A percentile compares a stretch with the other conserved stretches of the same genome.
Conservation (phyloP, 2,113 vertebrate genomes). For the Pogona vitticeps region DNA sequence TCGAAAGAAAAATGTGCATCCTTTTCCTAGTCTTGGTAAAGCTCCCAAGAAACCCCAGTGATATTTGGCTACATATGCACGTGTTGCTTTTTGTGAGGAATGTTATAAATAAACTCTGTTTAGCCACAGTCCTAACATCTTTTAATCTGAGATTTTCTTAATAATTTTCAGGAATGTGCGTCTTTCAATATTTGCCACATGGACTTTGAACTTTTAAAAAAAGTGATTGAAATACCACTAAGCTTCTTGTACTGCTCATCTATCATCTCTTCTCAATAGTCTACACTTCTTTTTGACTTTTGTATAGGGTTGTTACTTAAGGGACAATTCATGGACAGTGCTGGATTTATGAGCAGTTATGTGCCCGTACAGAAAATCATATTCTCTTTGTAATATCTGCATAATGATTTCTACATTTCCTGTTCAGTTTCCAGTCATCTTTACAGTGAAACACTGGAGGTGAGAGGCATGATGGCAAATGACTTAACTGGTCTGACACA, state of each 20-base stretch:
- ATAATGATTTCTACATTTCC: neutral
- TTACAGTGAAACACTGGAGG: neutral
- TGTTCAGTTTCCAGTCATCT: neutral
- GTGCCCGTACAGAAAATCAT: neutral
- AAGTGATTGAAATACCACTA: constrained; percentile 35
- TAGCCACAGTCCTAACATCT: neutral
- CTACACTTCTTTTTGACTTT: neutral
- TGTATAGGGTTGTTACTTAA: neutral
- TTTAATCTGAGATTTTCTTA: neutral
- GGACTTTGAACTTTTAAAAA: no score
- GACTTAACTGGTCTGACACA: neutral
- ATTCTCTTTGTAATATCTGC: no score
- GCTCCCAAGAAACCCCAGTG: no score
- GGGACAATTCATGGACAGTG: neutral
- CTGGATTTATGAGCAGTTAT: neutral
- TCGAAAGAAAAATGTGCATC: constrained; percentile 22
- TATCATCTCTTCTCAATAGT: neutral
- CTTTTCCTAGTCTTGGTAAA: neutral
- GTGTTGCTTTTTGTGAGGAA: neutral
- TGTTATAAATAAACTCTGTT: neutral
- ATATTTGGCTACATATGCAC: neutral
- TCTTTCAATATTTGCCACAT: neutral
- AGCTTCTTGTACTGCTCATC: constrained; percentile 69
- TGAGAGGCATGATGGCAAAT: neutral
- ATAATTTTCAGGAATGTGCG: neutral